Conservation (phyloP, 2,113 vertebrate genomes). For the Notiomystis cincta region DNA sequence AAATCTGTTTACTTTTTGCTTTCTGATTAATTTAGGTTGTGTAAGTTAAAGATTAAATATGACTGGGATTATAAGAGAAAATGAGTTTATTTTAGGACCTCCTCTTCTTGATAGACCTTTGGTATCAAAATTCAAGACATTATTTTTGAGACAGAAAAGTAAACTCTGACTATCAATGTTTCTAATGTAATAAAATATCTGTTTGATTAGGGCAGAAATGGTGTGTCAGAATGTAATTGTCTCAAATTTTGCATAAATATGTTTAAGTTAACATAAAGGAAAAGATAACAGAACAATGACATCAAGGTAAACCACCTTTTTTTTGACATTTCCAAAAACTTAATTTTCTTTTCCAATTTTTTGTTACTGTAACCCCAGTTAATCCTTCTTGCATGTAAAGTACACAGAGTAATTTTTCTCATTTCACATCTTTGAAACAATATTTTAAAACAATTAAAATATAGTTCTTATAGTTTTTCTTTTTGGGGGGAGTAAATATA, state of each 20-base stretch:
- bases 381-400: neutral
- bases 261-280: neutral
- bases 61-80: neutral
- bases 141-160: neutral
- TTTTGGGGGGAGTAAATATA: neutral
- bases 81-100: neutral
- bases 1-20: neutral
- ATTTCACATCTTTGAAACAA: neutral
- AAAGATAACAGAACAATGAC: neutral
- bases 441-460: neutral
- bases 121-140: neutral
- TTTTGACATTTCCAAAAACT: neutral
- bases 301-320: neutral
- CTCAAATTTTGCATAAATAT: neutral
- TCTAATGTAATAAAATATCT: neutral
- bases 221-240: neutral
- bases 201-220: neutral
- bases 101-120: neutral
- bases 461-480: fast-evolving
- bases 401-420: neutral
- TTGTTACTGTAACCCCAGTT: neutral
- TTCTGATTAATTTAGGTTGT: neutral
- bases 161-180: neutral
- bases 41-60: neutral
- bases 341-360: neutral